phyloP scores from a whole-genome alignment of 92 coral and sea anemone genomes.

The Pocillopora grandis region DNA sequence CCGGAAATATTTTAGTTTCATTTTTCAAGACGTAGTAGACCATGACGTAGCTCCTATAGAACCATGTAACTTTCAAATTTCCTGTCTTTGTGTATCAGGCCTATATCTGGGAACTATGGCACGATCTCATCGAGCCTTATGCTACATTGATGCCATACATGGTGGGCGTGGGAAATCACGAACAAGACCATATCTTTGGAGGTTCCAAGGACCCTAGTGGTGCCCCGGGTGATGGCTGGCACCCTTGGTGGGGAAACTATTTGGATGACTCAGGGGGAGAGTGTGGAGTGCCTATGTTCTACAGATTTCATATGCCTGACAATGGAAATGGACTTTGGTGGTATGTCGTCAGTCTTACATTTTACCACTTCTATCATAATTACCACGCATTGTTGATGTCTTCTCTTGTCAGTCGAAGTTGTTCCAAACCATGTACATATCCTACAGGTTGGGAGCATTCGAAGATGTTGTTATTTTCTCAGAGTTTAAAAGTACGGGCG shows the following conservation, averaged over 20 bases:
- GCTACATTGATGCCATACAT: conserved; percentile 83
- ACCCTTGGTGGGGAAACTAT: conserved; percentile 89
- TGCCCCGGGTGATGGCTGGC: conserved; percentile 87
- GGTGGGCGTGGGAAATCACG: conserved; percentile 90
- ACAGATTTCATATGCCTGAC: conserved; percentile 85
- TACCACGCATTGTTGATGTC: background rate
- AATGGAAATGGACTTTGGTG: conserved; percentile 90
- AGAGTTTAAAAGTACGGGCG: too few species aligned
- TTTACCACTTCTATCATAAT: background rate
- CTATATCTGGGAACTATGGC: conserved; percentile 94
- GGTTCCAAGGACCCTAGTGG: conserved; percentile 88
- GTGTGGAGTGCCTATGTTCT: conserved; percentile 90
- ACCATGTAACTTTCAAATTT: too few species aligned
- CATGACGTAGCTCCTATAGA: too few species aligned
- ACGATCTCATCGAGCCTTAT: conserved; percentile 74
- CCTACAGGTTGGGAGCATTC: too few species aligned
- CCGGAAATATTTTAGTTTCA: too few species aligned
- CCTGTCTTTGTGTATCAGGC: conserved; percentile 42
- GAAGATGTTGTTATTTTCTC: too few species aligned
- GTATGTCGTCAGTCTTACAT: conserved; percentile 30
- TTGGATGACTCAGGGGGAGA: conserved; percentile 92
- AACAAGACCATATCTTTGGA: conserved; percentile 78
- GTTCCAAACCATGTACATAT: too few species aligned
- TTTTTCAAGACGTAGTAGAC: too few species aligned
- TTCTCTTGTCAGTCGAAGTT: too few species aligned